Evolutionary conservation across 1,140 invertebrate species (phyloP), one percentile per base, ranked within the genome.

Genomic region (Thaumetopoea pityocampa): DNA sequence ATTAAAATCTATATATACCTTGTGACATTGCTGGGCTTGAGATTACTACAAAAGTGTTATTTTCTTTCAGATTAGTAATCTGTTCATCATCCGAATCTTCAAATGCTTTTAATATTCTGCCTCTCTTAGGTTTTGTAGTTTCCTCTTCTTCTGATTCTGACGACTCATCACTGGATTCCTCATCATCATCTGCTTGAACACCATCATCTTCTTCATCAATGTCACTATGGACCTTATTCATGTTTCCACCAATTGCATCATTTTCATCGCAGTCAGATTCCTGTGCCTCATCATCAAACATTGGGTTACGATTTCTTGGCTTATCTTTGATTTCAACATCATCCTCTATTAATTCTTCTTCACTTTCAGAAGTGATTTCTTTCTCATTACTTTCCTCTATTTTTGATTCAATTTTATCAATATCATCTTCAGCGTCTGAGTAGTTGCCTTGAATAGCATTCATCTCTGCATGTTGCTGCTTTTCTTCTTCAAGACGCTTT

Each of bases 401-500:
- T 33, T 69, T 61, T 1, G 52, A 54, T 45, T 82, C 79, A 36
- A 71, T 64, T 53, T 82, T 82, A 17, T 79, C 83, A 15, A 71
- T 74, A 15, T 84, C 81, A 38, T 65, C 65, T 22, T 22, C 59
- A 24, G 78, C 56, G 4, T 47, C 65, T 27, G 49, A 43, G n/a
- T n/a, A n/a, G n/a, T n/a, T n/a, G n/a, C n/a, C n/a, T n/a, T n/a
- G n/a, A 0, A 67, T 24, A n/a, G 23, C 46, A 19, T 68, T 57
- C 6, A 69, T 40, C 56, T 85, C 74, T 41, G 59, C 60, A 59
- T 86, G 83, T 29, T 83, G 71, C 40, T 82, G 64, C 33, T 85
- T 83, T 41, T 82, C 76, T 55, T 83, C 68, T 46, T 79, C 68
- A 15, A 85, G 38, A 48, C 88, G 88, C 51, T 90, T 87, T 48